phyloP scores from a whole-genome alignment of 2,113 vertebrate species.

The Tauraco erythrolophus region DNA sequence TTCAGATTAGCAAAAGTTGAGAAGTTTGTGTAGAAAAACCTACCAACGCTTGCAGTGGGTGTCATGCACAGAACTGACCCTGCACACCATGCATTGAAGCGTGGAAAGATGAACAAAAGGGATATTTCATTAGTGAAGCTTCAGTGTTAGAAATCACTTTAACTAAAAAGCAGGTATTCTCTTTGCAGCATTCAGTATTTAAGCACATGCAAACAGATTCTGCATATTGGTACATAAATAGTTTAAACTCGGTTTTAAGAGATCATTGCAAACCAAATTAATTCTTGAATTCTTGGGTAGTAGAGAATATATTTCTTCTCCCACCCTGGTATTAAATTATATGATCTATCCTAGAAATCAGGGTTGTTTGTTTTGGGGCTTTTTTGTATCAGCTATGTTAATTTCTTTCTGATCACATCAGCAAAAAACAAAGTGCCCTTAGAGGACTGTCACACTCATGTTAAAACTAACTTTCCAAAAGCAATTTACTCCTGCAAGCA shows the following conservation, averaged over 20 bases:
- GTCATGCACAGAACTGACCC: constrained; percentile 87
- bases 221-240: constrained; percentile 5
- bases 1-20: constrained; percentile 74
- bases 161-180: constrained; percentile 70
- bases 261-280: constrained; percentile 64
- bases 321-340: not conserved
- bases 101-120: constrained; percentile 84
- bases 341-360: not conserved
- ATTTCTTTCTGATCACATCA: not conserved
- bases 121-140: constrained; percentile 82
- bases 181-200: constrained; percentile 65
- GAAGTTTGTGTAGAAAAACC: constrained; percentile 81
- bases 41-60: constrained; percentile 85
- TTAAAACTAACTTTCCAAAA: constrained; percentile 61
- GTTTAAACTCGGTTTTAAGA: constrained; percentile 66
- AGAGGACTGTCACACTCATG: not conserved
- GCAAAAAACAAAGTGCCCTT: not conserved
- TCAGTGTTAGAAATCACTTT: constrained; percentile 73
- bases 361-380: not conserved
- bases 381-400: not conserved
- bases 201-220: constrained; percentile 74
- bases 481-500: constrained; percentile 20
- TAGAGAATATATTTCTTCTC: constrained; percentile 1
- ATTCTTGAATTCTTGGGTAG: constrained; percentile 70
- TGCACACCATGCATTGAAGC: constrained; percentile 85